These are phyloP conservation scores for Ctenicera cuprea DNA, from an alignment of 2,888 invertebrate genomes.

Conservation along the genomic window DNA sequence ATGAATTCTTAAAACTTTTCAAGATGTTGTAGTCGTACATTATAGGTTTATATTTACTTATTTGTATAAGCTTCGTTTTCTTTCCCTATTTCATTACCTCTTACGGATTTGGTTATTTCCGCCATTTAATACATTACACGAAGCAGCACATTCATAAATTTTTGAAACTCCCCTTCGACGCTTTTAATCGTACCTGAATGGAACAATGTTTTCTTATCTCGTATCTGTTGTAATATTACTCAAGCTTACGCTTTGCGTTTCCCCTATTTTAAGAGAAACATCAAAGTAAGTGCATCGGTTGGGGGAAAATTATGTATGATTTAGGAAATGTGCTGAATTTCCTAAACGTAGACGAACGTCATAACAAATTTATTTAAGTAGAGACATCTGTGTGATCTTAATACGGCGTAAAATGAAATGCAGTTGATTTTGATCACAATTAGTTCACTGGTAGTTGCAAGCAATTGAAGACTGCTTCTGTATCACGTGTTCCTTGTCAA, in stretches of 20 bases:
- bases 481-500: no score
- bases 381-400: no score
- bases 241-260: background rate
- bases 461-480: no score
- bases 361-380: background rate
- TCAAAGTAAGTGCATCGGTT: slow-evolving; percentile 7
- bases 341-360: background rate
- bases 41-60: no score
- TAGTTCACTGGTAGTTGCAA: no score
- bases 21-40: no score
- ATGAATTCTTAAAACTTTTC: no score
- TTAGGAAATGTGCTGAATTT: slow-evolving; percentile 15
- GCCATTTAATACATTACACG: background rate
- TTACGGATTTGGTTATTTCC: background rate
- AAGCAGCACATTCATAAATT: background rate
- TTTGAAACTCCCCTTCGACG: slow-evolving; percentile 6
- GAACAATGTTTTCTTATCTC: slow-evolving; percentile 21
- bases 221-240: slow-evolving; percentile 10
- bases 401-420: background rate
- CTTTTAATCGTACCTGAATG: slow-evolving; percentile 9
- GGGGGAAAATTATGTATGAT: slow-evolving; percentile 7
- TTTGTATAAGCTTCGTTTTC: no score
- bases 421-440: no score
- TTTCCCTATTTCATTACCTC: no score
- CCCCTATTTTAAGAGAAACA: slow-evolving; percentile 4